phyloP scores from a whole-genome alignment of 2,888 invertebrate genomes.

The Bugulina stolonifera region DNA sequence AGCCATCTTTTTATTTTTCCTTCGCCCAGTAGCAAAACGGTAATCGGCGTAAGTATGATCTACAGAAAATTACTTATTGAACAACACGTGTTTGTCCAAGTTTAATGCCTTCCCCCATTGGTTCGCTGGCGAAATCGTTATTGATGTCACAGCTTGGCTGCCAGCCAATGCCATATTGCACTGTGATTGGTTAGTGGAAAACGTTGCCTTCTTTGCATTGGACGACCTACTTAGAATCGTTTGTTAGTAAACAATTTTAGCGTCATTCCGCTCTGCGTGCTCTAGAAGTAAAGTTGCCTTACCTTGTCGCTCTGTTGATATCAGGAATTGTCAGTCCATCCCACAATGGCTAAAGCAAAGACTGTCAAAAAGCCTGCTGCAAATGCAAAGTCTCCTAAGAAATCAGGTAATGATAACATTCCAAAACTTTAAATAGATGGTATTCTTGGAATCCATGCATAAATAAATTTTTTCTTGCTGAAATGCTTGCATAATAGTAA shows the following conservation, averaged over 20 bases:
- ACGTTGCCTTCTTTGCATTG: background rate
- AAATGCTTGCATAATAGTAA: too few relatives aligned
- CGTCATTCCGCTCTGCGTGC: conserved; percentile 22
- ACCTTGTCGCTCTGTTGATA: background rate
- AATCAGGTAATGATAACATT: background rate
- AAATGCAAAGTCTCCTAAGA: background rate
- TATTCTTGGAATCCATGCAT: too few relatives aligned
- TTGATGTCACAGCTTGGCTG: background rate
- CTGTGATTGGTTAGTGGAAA: background rate
- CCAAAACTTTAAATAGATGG: too few relatives aligned
- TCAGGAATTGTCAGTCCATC: conserved; percentile 17
- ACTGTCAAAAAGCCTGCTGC: background rate
- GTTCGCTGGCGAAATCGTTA: too few relatives aligned
- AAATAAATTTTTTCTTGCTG: too few relatives aligned
- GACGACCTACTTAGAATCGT: background rate
- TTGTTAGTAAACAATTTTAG: conserved; percentile 21
- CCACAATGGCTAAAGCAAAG: background rate
- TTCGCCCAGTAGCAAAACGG: too few relatives aligned
- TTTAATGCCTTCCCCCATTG: too few relatives aligned
- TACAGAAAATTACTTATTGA: too few relatives aligned
- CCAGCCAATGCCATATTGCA: background rate
- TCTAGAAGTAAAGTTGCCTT: conserved; percentile 22
- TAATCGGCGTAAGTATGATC: too few relatives aligned
- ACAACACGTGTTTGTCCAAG: too few relatives aligned
- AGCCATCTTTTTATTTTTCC: too few relatives aligned